Evolutionary conservation across 2,888 invertebrate genomes (phyloP).

Genomic region (Folsomia candida): DNA sequence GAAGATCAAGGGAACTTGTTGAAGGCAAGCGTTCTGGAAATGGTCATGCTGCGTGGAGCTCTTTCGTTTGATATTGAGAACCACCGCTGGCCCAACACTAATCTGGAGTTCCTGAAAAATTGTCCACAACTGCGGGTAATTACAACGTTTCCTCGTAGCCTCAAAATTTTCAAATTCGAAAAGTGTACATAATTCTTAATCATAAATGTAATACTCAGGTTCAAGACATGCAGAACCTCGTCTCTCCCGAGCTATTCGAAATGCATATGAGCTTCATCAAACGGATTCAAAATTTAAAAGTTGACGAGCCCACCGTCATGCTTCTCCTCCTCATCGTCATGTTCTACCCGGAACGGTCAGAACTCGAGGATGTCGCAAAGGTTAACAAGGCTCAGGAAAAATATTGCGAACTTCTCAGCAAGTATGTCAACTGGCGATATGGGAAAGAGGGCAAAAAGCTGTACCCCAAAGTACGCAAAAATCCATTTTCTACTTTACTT

Average conservation of each 20-base stretch:
- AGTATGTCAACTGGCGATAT: slow-evolving; percentile 41
- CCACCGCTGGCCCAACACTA: slow-evolving; percentile 51
- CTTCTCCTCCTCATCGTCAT: slow-evolving; percentile 56
- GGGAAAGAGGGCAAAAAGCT: slow-evolving; percentile 34
- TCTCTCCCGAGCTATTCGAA: slow-evolving; percentile 53
- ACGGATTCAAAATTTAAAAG: slow-evolving; percentile 54
- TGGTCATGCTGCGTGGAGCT: slow-evolving; percentile 56
- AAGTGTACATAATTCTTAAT: not conserved
- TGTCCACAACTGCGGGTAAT: slow-evolving; percentile 47
- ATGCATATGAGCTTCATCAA: slow-evolving; percentile 55
- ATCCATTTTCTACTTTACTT: no score
- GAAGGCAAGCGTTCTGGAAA: slow-evolving; percentile 55
- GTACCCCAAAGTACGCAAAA: slow-evolving; percentile 39
- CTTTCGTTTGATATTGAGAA: slow-evolving; percentile 54
- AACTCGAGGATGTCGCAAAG: slow-evolving; percentile 51
- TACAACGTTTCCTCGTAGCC: not conserved
- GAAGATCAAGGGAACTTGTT: slow-evolving; percentile 52
- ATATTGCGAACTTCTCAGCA: slow-evolving; percentile 52
- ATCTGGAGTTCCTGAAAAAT: slow-evolving; percentile 48
- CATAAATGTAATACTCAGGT: no score
- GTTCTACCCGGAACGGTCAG: slow-evolving; percentile 55
- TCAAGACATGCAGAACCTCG: slow-evolving; percentile 52
- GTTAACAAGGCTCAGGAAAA: slow-evolving; percentile 55
- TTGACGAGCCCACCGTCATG: slow-evolving; percentile 55
- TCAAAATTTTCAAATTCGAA: not conserved